Evolutionary conservation across 1,140 invertebrate genomes (phyloP).

Genomic region (Parasteatoda tepidariorum): DNA sequence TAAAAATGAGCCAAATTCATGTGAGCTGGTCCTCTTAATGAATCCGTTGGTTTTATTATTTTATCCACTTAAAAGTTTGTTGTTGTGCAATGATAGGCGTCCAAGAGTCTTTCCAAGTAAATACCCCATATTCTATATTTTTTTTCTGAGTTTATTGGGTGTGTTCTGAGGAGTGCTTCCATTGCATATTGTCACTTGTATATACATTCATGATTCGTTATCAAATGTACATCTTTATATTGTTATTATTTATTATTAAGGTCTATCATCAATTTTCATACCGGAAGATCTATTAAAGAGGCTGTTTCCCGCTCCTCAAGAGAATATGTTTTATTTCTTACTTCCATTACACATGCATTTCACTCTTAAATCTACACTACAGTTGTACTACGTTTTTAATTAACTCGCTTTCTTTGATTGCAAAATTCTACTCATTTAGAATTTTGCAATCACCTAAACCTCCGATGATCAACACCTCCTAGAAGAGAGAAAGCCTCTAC

Average conservation of each 20-base stretch:
- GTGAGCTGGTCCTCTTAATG: too few relatives aligned
- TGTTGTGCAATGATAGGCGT: too few relatives aligned
- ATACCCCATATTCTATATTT: not conserved
- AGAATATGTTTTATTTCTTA: conserved; percentile 28
- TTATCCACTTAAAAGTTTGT: too few relatives aligned
- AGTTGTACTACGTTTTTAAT: not conserved
- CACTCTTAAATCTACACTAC: not conserved
- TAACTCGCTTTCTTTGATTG: not conserved
- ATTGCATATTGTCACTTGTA: conserved; percentile 60
- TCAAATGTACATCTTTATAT: conserved; percentile 62
- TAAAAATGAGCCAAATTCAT: too few relatives aligned
- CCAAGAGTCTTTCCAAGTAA: not conserved
- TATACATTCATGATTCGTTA: conserved; percentile 60
- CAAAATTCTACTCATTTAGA: not conserved
- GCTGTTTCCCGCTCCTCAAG: conserved; percentile 60
- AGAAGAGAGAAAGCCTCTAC: not conserved
- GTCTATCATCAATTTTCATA: conserved; percentile 61
- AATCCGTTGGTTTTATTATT: too few relatives aligned
- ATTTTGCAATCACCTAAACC: not conserved
- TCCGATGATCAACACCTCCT: too few relatives aligned
- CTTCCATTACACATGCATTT: not conserved
- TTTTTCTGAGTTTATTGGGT: conserved; percentile 58
- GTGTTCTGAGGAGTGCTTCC: conserved; percentile 62
- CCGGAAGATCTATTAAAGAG: conserved; percentile 61
- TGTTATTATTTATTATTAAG: conserved; percentile 62